Percentiles rank a stretch among this genome's conserved stretches.
Conservation (phyloP, 2,797 vertebrate genomes). For the Synaphobranchus kaupii region DNA sequence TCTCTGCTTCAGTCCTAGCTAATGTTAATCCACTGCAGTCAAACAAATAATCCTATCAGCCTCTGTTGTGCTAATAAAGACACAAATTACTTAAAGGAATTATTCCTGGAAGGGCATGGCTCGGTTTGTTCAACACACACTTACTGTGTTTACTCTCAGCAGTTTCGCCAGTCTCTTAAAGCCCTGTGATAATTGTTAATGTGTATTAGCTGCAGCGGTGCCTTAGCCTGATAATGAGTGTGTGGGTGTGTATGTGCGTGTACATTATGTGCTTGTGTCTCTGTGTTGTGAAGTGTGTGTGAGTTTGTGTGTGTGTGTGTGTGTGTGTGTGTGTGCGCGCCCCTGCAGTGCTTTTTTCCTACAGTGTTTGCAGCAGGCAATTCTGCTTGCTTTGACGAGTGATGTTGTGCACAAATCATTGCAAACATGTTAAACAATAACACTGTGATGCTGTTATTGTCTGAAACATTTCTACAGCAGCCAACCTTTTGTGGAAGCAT, state of each 20-base stretch:
- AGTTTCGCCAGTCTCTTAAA: constrained; percentile 41
- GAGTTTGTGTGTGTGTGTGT: constrained; percentile 28
- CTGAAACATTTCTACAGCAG: background rate
- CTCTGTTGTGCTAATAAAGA: constrained; percentile 39
- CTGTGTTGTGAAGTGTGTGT: constrained; percentile 28
- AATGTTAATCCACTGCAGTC: constrained; percentile 50
- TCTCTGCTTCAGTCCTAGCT: constrained; percentile 31
- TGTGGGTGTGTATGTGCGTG: constrained; percentile 39
- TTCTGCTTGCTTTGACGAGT: constrained; percentile 2
- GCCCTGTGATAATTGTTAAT: constrained; percentile 42
- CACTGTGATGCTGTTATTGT: background rate
- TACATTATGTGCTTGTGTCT: constrained; percentile 30
- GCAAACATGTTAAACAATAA: background rate
- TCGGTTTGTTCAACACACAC: constrained; percentile 30
- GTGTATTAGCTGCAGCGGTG: constrained; percentile 34
- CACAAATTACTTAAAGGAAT: constrained; percentile 51
- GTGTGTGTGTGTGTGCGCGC: constrained; percentile 25
- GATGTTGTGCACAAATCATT: constrained; percentile 7
- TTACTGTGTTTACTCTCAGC: constrained; percentile 26
- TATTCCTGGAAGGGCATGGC: constrained; percentile 37
- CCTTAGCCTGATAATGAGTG: constrained; percentile 38
- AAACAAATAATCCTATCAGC: constrained; percentile 51
- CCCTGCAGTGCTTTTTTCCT: background rate
- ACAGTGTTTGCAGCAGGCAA: constrained; percentile 6
- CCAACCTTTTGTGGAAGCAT: background rate